Evolutionary conservation across 2,888 invertebrate genomes (phyloP), one percentile per base, ranked within the genome.

Genomic region (Chaitophorus viminalis): DNA sequence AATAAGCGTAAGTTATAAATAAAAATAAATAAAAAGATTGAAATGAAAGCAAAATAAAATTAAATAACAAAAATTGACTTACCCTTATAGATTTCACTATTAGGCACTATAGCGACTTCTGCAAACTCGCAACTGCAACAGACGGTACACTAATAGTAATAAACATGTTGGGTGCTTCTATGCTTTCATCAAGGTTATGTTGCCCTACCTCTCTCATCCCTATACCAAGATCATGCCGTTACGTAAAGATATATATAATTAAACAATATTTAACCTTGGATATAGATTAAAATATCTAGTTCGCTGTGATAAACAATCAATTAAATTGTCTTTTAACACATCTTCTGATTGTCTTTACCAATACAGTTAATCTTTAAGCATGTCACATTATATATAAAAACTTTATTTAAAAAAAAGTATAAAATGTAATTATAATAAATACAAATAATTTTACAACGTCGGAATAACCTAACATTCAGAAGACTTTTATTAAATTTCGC

Each of bases 141-240:
- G 74, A 25, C 65, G 54, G 74, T 46, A 60, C 79, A 74, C 87
- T 79, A 68, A 31, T 60, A 78, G 78, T 74, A 86, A 81, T 87
- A 87, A 79, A 81, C 25, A 81, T 74, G 79, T 72, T 87, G 87
- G 87, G 87, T 87, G 87, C 87, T 87, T 81, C 87, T 79, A 81
- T 81, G 79, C 87, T 87, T 87, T 81, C 65, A 31, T 87, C 87
- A 87, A 87, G 87, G 87, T 46, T 87, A 54, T 79, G 36, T 87
- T 87, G 79, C 87, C 87, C 87, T 87, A 87, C 87, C 87, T 81
- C 79, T 87, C 87, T 87, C 87, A 81, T 87, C 87, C 87, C 87
- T 87, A 87, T 86, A 46, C 87, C 60, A 74, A 87, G 87, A 79
- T 87, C 74, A 81, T 31, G 31, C 79, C 54, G 65, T 87, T 74